A percentile compares a stretch with the other conserved stretches of the same genome.
Conservation (phyloP, 2,888 invertebrate genomes). For the Volucella bombylans region DNA sequence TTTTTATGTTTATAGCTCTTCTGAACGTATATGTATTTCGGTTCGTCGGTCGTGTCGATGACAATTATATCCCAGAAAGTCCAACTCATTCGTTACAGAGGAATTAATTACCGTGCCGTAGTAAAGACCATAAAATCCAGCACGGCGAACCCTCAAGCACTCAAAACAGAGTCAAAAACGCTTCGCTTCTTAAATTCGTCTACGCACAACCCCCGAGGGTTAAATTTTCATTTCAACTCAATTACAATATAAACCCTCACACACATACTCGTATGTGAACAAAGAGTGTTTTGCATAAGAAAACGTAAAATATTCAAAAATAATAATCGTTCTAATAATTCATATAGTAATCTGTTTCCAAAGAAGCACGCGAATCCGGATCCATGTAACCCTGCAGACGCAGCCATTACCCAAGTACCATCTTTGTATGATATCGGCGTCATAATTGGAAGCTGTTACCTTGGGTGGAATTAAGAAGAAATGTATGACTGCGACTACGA, state of each 20-base stretch:
- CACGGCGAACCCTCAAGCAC: not conserved
- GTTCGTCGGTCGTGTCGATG: slow-evolving; percentile 53
- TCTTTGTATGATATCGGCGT: slow-evolving; percentile 16
- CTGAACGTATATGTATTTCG: slow-evolving; percentile 11
- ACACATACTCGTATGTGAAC: slow-evolving; percentile 29
- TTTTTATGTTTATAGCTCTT: slow-evolving; percentile 66
- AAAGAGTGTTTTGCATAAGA: slow-evolving; percentile 5
- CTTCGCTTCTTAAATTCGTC: slow-evolving; percentile 29
- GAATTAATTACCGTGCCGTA: slow-evolving; percentile 69
- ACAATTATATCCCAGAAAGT: slow-evolving; percentile 63
- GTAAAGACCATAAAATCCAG: slow-evolving; percentile 60
- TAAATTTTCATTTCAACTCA: slow-evolving; percentile 4
- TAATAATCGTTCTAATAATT: slow-evolving; percentile 70
- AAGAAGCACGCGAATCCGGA: slow-evolving; percentile 35
- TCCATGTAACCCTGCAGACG: slow-evolving; percentile 25
- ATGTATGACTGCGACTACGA: slow-evolving; percentile 18
- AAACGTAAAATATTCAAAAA: slow-evolving; percentile 56
- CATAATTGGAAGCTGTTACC: slow-evolving; percentile 74
- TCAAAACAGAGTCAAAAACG: not conserved
- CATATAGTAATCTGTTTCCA: slow-evolving; percentile 65
- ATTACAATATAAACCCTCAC: slow-evolving; percentile 4
- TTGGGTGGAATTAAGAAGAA: slow-evolving; percentile 67
- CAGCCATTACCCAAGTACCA: slow-evolving; percentile 24
- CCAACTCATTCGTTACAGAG: slow-evolving; percentile 61
- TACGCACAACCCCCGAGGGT: slow-evolving; percentile 22